Conservation (phyloP, 2,113 vertebrate species). For the Pica pica region DNA sequence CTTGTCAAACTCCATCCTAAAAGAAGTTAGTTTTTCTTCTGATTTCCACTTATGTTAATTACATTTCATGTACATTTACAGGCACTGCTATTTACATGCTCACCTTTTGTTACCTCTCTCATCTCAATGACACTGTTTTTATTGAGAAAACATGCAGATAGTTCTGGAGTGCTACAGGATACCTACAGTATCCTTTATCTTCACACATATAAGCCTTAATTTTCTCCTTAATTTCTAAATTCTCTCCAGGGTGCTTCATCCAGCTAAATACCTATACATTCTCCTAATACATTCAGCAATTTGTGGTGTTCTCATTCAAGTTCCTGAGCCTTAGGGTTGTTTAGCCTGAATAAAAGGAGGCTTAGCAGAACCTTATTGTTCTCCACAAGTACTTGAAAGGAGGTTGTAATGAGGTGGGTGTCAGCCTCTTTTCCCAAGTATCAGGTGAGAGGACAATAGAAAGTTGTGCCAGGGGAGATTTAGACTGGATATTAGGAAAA, state of each 20-base stretch:
- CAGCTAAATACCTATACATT: neutral
- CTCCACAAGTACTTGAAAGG: neutral
- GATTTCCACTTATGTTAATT: neutral
- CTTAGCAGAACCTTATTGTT: neutral
- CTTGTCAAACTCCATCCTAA: neutral
- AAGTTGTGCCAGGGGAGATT: neutral
- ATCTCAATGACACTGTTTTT: neutral
- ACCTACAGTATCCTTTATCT: neutral
- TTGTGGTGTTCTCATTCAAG: neutral
- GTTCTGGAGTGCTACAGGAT: neutral
- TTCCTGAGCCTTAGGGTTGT: neutral
- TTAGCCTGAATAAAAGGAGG: neutral
- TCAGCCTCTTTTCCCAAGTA: neutral
- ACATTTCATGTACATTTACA: neutral
- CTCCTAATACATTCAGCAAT: neutral
- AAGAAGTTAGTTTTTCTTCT: neutral
- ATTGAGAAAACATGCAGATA: neutral
- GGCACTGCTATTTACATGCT: neutral
- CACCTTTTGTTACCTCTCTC: neutral
- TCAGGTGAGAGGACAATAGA: neutral
- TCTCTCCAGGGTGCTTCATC: neutral
- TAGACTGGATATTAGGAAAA: neutral
- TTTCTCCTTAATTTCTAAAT: neutral
- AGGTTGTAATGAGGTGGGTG: neutral
- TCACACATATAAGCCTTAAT: neutral